Evolutionary conservation across 2,113 vertebrate genomes (phyloP), one percentile per base, ranked within the genome.

Genomic region (Cynopterus brachyotis): DNA sequence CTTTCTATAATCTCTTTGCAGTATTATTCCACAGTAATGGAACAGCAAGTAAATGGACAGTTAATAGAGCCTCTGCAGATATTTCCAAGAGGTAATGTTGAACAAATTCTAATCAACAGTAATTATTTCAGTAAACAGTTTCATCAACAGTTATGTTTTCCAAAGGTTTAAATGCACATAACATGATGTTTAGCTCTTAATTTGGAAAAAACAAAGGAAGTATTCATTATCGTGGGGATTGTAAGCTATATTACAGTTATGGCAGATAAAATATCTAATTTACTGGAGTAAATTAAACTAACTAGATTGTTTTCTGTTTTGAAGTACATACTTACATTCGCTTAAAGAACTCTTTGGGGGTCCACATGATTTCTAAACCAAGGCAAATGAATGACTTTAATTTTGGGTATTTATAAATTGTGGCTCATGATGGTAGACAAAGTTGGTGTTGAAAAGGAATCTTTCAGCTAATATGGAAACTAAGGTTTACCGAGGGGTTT

Each of bases 11-110:
- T 98, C 88, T 98, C 94, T 98, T 97, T 99, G 97, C 98, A 99
- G 99, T 99, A 99, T 98, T 99, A 98, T 98, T 99, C 99, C 98
- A 99, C 99, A 95, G 98, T 99, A 98, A 99, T 99, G 98, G 99
- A 99, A 95, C 99, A 99, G 97, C 99, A 99, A 94, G 99, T 99
- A 98, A 99, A 99, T 97, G 99, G 99, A 97, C 99, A 99, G 94
- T 95, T 99, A 98, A 99, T 99, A 81, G 99, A 99, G 97, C 99
- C 99, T 92, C 99, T 99, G 5, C 99, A 99, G 98, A 99, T 99
- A 98, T 99, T 99, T 99, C 99, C 99, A 95, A 98, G 99, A 99
- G 99, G 99, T 99, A 99, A 99, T 72, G 97, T 98, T 94, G 90
- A 89, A 97, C 98, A 97, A 94, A 98, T 97, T 98, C 98, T 98